phyloP scores from a whole-genome alignment of 2,888 invertebrate genomes.

The Chloroclystis v-ata region DNA sequence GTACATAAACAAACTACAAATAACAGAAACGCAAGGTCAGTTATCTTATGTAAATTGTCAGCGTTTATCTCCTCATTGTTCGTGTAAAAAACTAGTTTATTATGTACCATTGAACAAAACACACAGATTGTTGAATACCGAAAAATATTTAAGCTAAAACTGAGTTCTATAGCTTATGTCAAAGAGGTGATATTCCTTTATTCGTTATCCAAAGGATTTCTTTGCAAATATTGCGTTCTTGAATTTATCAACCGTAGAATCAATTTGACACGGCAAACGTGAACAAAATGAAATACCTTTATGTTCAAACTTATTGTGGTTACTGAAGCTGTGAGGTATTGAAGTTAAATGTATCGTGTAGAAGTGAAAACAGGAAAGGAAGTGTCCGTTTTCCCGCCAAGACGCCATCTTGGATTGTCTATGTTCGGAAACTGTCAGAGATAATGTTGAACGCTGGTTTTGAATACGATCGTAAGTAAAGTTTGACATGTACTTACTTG shows the following conservation, averaged over 20 bases:
- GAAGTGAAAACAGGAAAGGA: conserved; percentile 14
- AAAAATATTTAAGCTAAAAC: background rate
- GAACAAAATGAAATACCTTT: too few relatives aligned
- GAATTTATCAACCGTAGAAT: too few relatives aligned
- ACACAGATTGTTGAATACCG: conserved; percentile 1
- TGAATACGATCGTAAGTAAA: conserved; percentile 66
- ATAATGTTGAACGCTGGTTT: conserved; percentile 74
- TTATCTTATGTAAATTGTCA: conserved; percentile 27
- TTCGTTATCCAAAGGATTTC: too few relatives aligned
- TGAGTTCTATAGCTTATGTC: too few relatives aligned
- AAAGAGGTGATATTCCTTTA: too few relatives aligned
- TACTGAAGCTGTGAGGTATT: too few relatives aligned
- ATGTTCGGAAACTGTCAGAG: conserved; percentile 39
- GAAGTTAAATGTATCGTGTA: conserved; percentile 7
- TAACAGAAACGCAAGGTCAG: conserved; percentile 22
- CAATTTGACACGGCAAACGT: too few relatives aligned
- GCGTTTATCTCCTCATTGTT: conserved; percentile 17
- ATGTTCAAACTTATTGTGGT: too few relatives aligned
- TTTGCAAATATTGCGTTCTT: too few relatives aligned
- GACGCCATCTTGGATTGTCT: conserved; percentile 46
- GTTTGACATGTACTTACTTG: conserved; percentile 3
- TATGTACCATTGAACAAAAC: conserved; percentile 13
- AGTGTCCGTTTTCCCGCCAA: conserved; percentile 37
- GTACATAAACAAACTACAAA: conserved; percentile 1
- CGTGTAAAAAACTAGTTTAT: conserved; percentile 22